Conservation (phyloP, 1,140 invertebrate genomes). For the Argopecten irradians region DNA sequence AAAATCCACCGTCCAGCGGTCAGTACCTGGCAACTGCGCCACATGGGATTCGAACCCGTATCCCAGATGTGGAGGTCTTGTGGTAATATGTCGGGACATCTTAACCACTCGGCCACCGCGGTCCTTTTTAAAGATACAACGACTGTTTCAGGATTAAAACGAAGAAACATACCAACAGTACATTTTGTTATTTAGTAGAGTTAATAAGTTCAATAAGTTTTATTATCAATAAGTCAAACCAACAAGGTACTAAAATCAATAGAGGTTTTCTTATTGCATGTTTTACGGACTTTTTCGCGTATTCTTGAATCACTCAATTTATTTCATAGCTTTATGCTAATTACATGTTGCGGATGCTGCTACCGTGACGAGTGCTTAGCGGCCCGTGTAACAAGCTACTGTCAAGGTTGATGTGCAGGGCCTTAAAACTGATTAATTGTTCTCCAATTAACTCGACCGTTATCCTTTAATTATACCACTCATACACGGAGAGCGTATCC, state of each 20-base stretch:
- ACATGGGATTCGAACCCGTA: no score
- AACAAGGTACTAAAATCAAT: neutral
- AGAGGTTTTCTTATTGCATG: neutral
- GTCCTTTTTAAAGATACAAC: no score
- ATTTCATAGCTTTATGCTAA: neutral
- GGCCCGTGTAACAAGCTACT: neutral
- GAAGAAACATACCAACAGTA: no score
- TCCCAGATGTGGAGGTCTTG: no score
- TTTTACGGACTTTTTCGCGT: neutral
- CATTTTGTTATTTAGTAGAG: no score
- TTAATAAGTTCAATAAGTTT: neutral
- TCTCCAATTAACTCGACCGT: neutral
- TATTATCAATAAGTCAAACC: neutral
- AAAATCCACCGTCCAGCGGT: no score
- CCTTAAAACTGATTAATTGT: neutral
- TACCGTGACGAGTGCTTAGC: neutral
- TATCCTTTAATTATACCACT: slow-evolving; percentile 4
- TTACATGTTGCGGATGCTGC: neutral
- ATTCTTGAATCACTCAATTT: neutral
- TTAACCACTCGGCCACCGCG: no score
- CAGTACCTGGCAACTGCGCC: no score
- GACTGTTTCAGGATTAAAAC: no score
- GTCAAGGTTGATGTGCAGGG: neutral
- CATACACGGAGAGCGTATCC: neutral
- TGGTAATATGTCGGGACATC: no score